phyloP scores from a whole-genome alignment of 2,888 invertebrate genomes.

The Pseudococcus jackbeardsleyi region DNA sequence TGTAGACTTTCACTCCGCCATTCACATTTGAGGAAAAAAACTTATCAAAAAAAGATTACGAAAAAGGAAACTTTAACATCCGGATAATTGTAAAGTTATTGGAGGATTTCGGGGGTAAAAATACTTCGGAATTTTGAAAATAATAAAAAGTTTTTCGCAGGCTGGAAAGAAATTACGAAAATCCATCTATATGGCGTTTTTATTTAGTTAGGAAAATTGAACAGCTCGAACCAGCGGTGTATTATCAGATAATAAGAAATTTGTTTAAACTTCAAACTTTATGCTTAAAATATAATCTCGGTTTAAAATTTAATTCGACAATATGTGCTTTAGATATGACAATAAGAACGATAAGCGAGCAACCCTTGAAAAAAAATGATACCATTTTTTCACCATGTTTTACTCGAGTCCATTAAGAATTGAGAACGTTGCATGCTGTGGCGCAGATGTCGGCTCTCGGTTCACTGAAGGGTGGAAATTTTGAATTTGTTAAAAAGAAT shows the following conservation, averaged over 20 bases:
- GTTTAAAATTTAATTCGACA: too few relatives aligned
- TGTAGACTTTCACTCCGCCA: neutral
- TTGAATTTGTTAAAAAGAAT: conserved; percentile 47
- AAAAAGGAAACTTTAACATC: conserved; percentile 2
- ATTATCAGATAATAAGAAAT: neutral
- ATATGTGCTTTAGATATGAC: neutral
- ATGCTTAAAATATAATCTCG: neutral
- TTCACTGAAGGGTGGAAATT: conserved; percentile 47
- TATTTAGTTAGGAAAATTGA: neutral
- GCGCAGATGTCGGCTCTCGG: conserved; percentile 32
- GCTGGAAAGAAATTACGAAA: neutral
- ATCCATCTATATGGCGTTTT: neutral
- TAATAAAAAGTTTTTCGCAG: neutral
- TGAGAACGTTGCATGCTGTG: neutral
- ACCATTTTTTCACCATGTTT: neutral
- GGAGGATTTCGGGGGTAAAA: neutral
- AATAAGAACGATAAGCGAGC: neutral
- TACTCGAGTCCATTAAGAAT: neutral
- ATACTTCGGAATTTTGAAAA: neutral
- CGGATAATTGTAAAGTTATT: conserved; percentile 39
- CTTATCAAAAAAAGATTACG: conserved; percentile 43
- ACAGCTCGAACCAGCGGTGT: neutral
- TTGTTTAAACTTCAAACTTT: neutral
- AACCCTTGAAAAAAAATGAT: neutral
- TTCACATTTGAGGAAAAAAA: neutral